Percentiles rank a stretch among this genome's conserved stretches.
Evolutionary conservation across 2,113 vertebrate genomes (phyloP).

Genomic region (pig (Sus scrofa)): DNA sequence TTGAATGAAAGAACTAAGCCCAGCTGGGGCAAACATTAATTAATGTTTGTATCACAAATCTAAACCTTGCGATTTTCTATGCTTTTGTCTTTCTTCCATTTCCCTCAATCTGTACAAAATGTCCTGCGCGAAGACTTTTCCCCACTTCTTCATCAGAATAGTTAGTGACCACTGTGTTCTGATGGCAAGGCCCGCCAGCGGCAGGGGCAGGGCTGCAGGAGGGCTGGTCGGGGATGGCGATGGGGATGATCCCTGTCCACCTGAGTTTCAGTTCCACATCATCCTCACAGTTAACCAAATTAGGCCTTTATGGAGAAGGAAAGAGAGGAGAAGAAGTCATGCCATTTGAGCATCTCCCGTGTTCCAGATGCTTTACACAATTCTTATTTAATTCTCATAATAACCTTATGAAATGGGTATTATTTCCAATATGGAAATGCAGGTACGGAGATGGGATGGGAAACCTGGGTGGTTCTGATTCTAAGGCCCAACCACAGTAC

Average conservation of each 20-base stretch:
- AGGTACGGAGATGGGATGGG: neutral
- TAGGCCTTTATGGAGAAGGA: neutral
- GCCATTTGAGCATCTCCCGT: neutral
- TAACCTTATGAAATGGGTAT: neutral
- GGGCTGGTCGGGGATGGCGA: neutral
- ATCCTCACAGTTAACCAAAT: neutral
- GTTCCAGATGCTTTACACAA: neutral
- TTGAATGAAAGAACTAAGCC: neutral
- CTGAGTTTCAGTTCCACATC: neutral
- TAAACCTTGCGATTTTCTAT: neutral
- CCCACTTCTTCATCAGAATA: neutral
- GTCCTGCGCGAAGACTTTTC: neutral
- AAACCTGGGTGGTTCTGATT: neutral
- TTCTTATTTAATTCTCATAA: constrained; percentile 23
- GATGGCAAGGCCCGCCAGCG: neutral
- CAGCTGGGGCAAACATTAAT: neutral
- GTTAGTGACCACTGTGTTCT: neutral
- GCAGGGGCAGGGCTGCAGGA: neutral
- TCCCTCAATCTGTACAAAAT: neutral
- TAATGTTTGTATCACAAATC: neutral
- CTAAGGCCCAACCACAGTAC: neutral
- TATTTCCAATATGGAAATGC: neutral
- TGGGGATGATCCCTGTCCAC: neutral
- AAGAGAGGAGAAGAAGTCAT: neutral
- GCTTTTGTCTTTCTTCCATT: neutral